phyloP scores from a whole-genome alignment of 2,888 invertebrate genomes.

The Gymnosoma rotundatum region DNA sequence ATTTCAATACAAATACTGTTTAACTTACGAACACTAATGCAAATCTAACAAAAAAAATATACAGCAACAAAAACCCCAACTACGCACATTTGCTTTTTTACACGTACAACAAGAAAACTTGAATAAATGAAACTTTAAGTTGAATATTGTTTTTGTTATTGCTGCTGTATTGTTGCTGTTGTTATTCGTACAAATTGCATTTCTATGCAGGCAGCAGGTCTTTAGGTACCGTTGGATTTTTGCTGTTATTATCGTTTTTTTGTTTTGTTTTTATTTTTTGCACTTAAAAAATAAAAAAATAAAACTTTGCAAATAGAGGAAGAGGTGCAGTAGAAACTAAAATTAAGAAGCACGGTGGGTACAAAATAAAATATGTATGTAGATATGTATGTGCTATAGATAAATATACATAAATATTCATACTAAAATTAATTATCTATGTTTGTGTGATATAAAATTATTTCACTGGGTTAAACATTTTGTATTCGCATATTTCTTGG shows the following conservation, averaged over 20 bases:
- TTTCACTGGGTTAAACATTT: no score
- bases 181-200: constrained; percentile 48
- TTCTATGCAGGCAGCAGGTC: constrained; percentile 63
- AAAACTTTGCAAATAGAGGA: constrained; percentile 1
- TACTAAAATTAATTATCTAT: no score
- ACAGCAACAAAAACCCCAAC: neutral
- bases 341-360: constrained; percentile 8
- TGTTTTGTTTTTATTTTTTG: constrained; percentile 20
- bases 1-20: constrained; percentile 21
- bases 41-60: constrained; percentile 11
- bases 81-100: constrained; percentile 54
- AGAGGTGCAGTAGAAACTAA: constrained; percentile 8
- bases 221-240: constrained; percentile 63
- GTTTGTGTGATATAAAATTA: no score
- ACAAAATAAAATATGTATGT: neutral
- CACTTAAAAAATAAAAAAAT: constrained; percentile 16
- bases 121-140: constrained; percentile 36
- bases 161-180: constrained; percentile 28
- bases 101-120: constrained; percentile 27
- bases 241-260: constrained; percentile 30
- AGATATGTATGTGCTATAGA: neutral
- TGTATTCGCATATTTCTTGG: no score
- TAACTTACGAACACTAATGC: constrained; percentile 16
- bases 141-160: constrained; percentile 18
- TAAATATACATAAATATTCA: no score